phyloP scores from a whole-genome alignment of 2,113 vertebrate genomes.

The Prunella fulvescens region DNA sequence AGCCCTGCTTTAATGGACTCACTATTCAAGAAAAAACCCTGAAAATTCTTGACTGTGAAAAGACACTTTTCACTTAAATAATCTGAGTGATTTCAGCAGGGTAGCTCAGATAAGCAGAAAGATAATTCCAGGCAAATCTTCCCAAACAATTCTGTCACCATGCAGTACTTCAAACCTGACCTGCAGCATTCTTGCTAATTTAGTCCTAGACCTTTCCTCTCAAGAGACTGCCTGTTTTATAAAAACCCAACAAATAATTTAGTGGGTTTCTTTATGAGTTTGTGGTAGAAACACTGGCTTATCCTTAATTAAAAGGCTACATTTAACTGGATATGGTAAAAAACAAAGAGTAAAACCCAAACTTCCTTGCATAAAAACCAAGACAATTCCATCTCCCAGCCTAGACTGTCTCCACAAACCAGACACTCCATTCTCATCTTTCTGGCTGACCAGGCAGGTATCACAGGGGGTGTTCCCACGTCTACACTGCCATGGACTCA shows the following conservation, averaged over 20 bases:
- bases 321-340: slow-evolving; percentile 1
- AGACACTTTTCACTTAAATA: background rate
- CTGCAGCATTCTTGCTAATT: background rate
- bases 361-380: background rate
- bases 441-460: background rate
- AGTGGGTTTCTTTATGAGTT: background rate
- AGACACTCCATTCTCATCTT: background rate
- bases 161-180: background rate
- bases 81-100: background rate
- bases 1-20: background rate
- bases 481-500: background rate
- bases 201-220: background rate
- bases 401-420: background rate
- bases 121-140: background rate
- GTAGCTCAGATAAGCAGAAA: background rate
- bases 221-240: background rate
- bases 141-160: background rate
- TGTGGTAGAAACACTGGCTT: background rate
- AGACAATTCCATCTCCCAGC: background rate
- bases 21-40: background rate
- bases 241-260: background rate
- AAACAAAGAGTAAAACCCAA: background rate
- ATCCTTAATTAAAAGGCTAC: slow-evolving; percentile 1
- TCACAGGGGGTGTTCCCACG: background rate
- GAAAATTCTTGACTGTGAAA: background rate